Base-by-base conservation (phyloP, 2,797 vertebrate species). In the Diglossa cyanea region DNA sequence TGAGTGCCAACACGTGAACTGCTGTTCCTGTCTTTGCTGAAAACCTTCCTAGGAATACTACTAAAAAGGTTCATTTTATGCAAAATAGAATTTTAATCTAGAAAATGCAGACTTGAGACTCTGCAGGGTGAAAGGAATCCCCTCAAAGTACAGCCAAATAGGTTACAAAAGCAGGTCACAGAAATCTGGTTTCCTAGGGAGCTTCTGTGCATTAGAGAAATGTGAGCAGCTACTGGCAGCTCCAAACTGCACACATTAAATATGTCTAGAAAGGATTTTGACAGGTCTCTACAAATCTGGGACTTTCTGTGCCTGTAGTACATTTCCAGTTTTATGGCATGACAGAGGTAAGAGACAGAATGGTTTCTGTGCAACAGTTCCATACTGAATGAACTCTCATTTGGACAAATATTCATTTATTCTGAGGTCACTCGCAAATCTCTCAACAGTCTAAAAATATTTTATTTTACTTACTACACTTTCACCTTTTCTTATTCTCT, bases 11-110 rank as follows among this genome's bases (percentile, higher is more conserved):
- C 19, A 71, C 33, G 42, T 1, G 6, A 9, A 28, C 7, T 51
- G 14, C 40, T 33, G 17, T 28, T 82, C 25, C 25, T 68, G 5
- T 25, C 54, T 81, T 53, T 74, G 40, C 45, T 76, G 26, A 79
- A 90, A 95, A 78, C 4, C 40, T 79, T 67, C 30, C 42, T 47
- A 71, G 21, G 39, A 92, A 61, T 9, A 35, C 8, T n/a, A 73
- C 55, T 61, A 57, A 89, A 79, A 77, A 70, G 24, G 23, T 70
- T 48, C 18, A 11, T 21, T 53, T 77, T 76, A 89, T 82, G 80
- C 50, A 82, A 93, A 93, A 67, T 10, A 57, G 48, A 85, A 63
- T 87, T 92, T 86, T 85, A 94, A 86, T 94, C 77, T 82, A 82
- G 63, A 51, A 88, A 94, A 86, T 39, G 74, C 73, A 86, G 44